These are phyloP conservation scores for Ptiloglossa arizonensis DNA, from an alignment of 1,140 invertebrate genomes.

Conservation along the genomic window DNA sequence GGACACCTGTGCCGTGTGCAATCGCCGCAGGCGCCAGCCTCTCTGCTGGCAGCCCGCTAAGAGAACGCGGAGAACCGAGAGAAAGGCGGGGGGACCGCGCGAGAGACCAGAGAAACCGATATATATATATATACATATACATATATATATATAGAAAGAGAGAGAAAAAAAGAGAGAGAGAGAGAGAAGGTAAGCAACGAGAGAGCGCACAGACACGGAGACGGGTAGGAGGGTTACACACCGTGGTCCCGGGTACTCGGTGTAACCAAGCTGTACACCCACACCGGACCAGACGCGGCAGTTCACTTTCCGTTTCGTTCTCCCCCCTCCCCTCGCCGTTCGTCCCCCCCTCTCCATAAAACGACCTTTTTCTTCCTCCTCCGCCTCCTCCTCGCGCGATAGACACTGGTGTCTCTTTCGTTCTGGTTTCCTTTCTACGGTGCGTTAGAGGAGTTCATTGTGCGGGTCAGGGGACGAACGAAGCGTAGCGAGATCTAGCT, in stretches of 20 bases:
- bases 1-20: constrained; percentile 73
- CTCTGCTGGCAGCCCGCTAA: constrained; percentile 15
- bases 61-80: not conserved
- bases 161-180: not conserved
- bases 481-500: no score
- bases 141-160: no score
- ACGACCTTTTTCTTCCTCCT: constrained; percentile 28
- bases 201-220: constrained; percentile 44
- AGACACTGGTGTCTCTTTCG: not conserved
- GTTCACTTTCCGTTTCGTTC: constrained; percentile 73
- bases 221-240: constrained; percentile 6
- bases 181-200: not conserved
- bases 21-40: constrained; percentile 70
- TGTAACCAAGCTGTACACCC: constrained; percentile 36
- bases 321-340: no score
- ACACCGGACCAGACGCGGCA: constrained; percentile 42
- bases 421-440: not conserved
- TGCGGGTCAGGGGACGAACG: not conserved
- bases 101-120: not conserved
- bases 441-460: not conserved
- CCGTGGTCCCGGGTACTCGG: constrained; percentile 22
- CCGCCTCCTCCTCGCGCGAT: not conserved
- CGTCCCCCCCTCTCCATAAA: no score
- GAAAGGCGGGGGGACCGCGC: constrained; percentile 19
- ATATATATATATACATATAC: no score